Conservation (phyloP, 2,888 invertebrate species). For the Zaprionus obscuricornis region DNA sequence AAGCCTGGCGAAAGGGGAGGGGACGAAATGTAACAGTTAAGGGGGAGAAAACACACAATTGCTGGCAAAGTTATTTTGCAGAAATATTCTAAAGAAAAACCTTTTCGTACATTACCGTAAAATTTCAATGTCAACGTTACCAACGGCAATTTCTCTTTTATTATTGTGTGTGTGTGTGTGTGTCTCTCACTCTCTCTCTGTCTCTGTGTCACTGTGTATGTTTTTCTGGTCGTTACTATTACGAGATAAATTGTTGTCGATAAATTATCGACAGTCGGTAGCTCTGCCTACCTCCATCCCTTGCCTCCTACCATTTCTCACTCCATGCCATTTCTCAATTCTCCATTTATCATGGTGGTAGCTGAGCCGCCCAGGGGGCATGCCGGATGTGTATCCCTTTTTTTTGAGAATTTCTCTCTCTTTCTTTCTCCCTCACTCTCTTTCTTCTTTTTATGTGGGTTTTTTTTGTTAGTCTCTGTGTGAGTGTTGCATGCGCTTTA, state of each 20-base stretch:
- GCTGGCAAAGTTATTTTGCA: constrained; percentile 20
- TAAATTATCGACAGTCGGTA: constrained; percentile 77
- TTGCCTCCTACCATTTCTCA: too few relatives aligned
- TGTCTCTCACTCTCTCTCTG: constrained; percentile 2
- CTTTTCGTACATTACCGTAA: constrained; percentile 61
- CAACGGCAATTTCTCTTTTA: constrained; percentile 48
- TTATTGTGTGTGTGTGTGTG: constrained; percentile 10
- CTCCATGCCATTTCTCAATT: constrained; percentile 7
- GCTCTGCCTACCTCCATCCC: too few relatives aligned
- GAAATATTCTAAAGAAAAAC: constrained; percentile 33
- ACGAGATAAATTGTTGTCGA: constrained; percentile 81
- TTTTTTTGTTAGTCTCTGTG: constrained; percentile 9
- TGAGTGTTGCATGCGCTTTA: constrained; percentile 32
- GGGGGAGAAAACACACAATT: not conserved
- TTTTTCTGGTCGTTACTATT: constrained; percentile 62
- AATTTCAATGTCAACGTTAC: constrained; percentile 80
- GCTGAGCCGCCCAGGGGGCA: constrained; percentile 36
- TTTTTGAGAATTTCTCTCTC: constrained; percentile 13
- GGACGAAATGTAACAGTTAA: too few relatives aligned
- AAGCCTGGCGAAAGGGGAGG: constrained; percentile 17
- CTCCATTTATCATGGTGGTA: constrained; percentile 11
- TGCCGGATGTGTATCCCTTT: constrained; percentile 51
- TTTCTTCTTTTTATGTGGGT: constrained; percentile 31
- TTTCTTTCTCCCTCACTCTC: too few relatives aligned
- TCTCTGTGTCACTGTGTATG: constrained; percentile 2